Evolutionary conservation across 2,888 invertebrate genomes (phyloP).

Genomic region (Caenorhabditis sp.): DNA sequence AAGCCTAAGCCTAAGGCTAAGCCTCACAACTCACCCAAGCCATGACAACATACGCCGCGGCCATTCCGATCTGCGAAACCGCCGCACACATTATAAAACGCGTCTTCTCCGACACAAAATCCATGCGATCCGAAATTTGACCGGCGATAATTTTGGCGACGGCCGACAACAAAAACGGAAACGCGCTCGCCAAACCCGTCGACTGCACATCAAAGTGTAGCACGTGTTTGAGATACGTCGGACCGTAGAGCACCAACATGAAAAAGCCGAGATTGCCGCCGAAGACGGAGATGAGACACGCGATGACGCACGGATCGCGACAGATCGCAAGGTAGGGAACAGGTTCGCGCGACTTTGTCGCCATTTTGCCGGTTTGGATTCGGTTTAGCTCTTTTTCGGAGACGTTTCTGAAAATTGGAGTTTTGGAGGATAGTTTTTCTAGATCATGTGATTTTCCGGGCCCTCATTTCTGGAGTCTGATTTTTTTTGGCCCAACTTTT

Average conservation of each 20-base stretch:
- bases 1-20: too few relatives aligned
- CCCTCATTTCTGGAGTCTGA: too few relatives aligned
- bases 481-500: too few relatives aligned
- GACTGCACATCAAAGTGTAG: constrained; percentile 36
- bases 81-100: constrained; percentile 46
- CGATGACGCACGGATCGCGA: constrained; percentile 14
- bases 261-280: constrained; percentile 56
- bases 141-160: constrained; percentile 41
- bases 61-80: constrained; percentile 51
- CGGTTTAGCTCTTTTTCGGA: constrained; percentile 1
- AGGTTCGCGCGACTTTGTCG: not conserved
- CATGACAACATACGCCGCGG: constrained; percentile 43
- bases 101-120: constrained; percentile 34
- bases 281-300: constrained; percentile 14
- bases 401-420: not conserved
- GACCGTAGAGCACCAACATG: constrained; percentile 50
- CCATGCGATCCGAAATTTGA: constrained; percentile 38
- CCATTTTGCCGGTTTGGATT: constrained; percentile 6
- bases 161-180: constrained; percentile 44
- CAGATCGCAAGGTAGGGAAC: constrained; percentile 38
- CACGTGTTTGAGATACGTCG: constrained; percentile 47
- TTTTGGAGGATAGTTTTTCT: not conserved
- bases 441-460: too few relatives aligned
- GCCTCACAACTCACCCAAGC: constrained; percentile 17
- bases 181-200: constrained; percentile 42